Evolutionary conservation across 2,888 invertebrate genomes (phyloP), one percentile per base, ranked within the genome.

Genomic region (Pyralis farinalis): DNA sequence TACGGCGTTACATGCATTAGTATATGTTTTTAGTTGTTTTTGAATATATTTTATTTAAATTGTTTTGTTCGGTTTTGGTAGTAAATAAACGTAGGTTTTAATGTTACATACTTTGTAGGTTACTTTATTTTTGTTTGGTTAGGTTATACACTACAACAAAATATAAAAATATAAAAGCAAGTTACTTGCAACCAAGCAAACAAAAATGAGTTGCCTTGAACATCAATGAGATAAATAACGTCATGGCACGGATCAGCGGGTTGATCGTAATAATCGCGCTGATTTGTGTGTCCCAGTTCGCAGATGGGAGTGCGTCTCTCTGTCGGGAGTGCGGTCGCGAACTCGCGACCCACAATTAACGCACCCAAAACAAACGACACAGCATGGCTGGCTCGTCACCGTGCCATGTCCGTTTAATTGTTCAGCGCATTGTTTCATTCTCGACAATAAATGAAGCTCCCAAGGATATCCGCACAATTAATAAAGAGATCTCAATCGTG

Each of bases 281-380:
- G 36, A 40, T 43, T 33, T 37, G 35, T 25, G 28, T 58, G 63
- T 22, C 55, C 69, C 60, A 64, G 54, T 58, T 68, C 45, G 43
- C 47, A 48, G 60, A 81, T 73, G 63, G 55, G 53, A 67, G 61
- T 71, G 84, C 78, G 81, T 42, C 46, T 40, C 38, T 39, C 33
- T 40, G 40, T 39, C 33, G 35, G 51, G 48, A 42, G 49, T 40
- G 64, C 60, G 75, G 79, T 63, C 81, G 58, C 78, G 82, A 84
- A 84, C 82, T 63, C 81, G 58, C 78, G 82, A 84, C 85, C 82
- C 65, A 69, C 68, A 84, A 83, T 86, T 85, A n/a, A 81, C 58
- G 69, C 52, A 66, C 54, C 80, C 83, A 70, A 85, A 85, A 85
- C 84, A 79, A 25, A 77, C 77, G 69, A 71, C 80, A 73, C 72